Base-by-base conservation (phyloP, 2,113 vertebrate species). In the Ifrita kowaldi region DNA sequence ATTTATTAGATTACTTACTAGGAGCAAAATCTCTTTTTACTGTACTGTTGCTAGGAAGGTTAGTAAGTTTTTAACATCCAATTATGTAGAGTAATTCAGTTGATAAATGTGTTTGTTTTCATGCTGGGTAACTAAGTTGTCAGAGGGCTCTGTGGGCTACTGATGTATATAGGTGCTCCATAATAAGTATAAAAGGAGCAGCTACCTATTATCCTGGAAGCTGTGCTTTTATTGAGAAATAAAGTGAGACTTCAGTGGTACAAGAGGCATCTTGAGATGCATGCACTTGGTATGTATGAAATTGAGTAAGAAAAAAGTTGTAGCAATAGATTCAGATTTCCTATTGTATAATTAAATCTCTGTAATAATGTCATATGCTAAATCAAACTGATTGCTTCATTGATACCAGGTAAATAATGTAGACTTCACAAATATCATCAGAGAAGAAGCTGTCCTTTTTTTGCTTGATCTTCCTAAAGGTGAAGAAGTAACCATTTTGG, bases 391-490 rank as follows among this genome's bases (percentile, higher is more conserved):
- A 44, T 94, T 83, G 28, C 41, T 93, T 84, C 49, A 32, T 94
- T 88, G 42, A 78, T 90, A 67, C 67, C 86, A 99, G 99, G 99
- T 99, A 97, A 99, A 99, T 96, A 99, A 99, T 26, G 99, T 99
- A 71, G 99, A 99, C 97, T 99, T 99, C 98, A 99, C 99, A 56
- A 99, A 99, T 95, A 99, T 99, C 93, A 99, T 99, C 94, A 98
- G 99, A 79, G 99, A 99, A 95, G 99, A 99, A 96, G 99, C 99
- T 14, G 99, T 99, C 46, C 98, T 99, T 85, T 99, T 99, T 97
- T 95, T 99, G 63, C 98, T 99, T 24, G 99, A 99, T 95, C 98
- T 99, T 76, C 99, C 99, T 18, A 99, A 98, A 98, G 99, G 99
- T 20, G 99, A 99, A 90, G 99, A 99, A 96, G 99, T 99, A 90